Percentiles rank a stretch among this genome's conserved stretches.
These are phyloP conservation scores for Sussaba pulchella DNA, from an alignment of 2,888 invertebrate genomes.

Conservation along the genomic window DNA sequence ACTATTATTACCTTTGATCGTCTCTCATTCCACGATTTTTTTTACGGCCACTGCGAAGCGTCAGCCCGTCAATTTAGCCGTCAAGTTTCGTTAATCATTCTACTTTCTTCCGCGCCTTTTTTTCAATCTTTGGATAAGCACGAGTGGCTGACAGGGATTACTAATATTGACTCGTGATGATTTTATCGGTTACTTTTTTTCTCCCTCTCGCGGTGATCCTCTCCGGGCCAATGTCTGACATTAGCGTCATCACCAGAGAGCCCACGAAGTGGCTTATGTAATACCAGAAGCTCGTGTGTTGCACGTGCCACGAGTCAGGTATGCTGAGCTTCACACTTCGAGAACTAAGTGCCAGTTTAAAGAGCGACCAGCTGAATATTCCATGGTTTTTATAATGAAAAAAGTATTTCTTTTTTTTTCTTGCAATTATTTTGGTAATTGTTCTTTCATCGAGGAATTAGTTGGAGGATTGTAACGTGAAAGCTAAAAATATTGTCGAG, in stretches of 20 bases:
- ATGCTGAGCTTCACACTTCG: slow-evolving; percentile 21
- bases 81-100: too few species aligned
- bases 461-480: slow-evolving; percentile 74
- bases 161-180: slow-evolving; percentile 14
- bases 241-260: background rate
- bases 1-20: too few species aligned
- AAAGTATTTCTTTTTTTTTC: slow-evolving; percentile 12
- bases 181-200: background rate
- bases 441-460: slow-evolving; percentile 71
- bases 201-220: background rate
- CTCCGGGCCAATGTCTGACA: slow-evolving; percentile 3
- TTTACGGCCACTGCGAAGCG: too few species aligned
- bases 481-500: slow-evolving; percentile 79
- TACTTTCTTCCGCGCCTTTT: too few species aligned
- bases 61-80: too few species aligned
- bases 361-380: slow-evolving; percentile 8
- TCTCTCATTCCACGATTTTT: too few species aligned
- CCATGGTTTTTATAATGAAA: slow-evolving; percentile 40
- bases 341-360: slow-evolving; percentile 24
- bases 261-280: slow-evolving; percentile 43
- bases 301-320: background rate
- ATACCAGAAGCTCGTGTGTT: slow-evolving; percentile 29
- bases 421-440: too few species aligned
- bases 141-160: slow-evolving; percentile 5
- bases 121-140: slow-evolving; percentile 9